Base-by-base conservation (phyloP, 2,797 vertebrate species). In the Echiichthys vipera region DNA sequence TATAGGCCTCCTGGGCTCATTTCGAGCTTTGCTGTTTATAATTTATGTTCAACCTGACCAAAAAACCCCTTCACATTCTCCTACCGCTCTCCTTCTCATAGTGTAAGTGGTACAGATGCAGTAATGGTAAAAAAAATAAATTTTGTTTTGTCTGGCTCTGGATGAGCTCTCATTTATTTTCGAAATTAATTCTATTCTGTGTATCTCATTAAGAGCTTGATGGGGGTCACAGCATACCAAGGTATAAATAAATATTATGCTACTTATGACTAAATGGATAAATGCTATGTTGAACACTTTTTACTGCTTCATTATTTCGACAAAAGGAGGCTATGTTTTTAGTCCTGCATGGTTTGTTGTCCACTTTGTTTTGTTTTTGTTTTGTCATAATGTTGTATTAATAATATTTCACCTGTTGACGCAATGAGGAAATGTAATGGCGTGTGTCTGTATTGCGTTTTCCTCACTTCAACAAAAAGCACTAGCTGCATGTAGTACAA, bases 41-140 rank as follows among this genome's bases (percentile, higher is more conserved):
- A 84, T 78, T 64, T 54, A 83, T 86, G 59, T 62, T 55, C 39
- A 18, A 74, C 59, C 49, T 66, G 63, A 75, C 50, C 15, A 57
- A 70, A 64, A 62, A 74, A 84, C 17, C 24, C 3, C 27, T 36
- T 67, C 50, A 42, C n/a, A 49, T 51, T 45, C 58, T 30, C 55
- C 12, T 3, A 15, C 29, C 66, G 29, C 45, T 40, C 65, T 3
- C 42, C 65, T 29, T 63, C 49, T 75, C 57, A 42, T 51, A 49
- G n/a, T 56, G 17, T 70, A 66, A 84, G 54, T 62, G 32, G 55
- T 39, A 69, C 45, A 77, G 46, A 59, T 34, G 30, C 42, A 65
- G 29, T 70, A 65, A 76, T 63, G 30, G 57, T n/a, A 36, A 36
- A 5, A 6, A 68, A 36, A 63, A 43, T 37, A 71, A 83, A 30